These are phyloP conservation scores for cattle (Bos taurus) DNA, from an alignment of 2,113 vertebrate genomes.

Conservation along the genomic window DNA sequence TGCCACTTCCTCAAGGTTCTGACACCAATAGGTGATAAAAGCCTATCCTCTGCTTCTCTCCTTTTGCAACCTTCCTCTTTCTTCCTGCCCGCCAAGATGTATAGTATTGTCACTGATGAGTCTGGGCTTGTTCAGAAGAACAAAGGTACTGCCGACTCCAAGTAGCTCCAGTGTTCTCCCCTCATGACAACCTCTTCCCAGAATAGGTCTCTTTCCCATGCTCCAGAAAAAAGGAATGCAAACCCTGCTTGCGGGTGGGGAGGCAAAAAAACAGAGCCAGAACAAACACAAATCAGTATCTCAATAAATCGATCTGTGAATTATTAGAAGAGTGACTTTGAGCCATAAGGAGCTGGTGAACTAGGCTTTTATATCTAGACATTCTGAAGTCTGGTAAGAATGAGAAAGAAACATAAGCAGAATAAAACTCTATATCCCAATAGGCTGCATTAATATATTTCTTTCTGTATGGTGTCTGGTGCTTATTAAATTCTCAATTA, in stretches of 20 bases:
- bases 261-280: background rate
- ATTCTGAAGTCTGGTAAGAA: background rate
- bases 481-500: slow-evolving; percentile 24
- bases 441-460: background rate
- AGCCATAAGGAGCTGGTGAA: background rate
- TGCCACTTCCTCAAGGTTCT: background rate
- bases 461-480: background rate
- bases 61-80: background rate
- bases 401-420: background rate
- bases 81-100: background rate
- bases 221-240: background rate
- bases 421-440: background rate
- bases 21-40: background rate
- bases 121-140: background rate
- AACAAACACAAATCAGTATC: background rate
- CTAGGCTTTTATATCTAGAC: background rate
- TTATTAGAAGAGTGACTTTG: background rate
- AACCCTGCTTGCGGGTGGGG: background rate
- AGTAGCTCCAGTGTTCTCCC: background rate
- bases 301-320: background rate
- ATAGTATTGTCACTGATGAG: background rate
- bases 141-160: background rate
- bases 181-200: background rate
- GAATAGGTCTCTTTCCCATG: background rate
- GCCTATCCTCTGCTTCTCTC: background rate